Percentiles rank a stretch among this genome's conserved stretches.
Evolutionary conservation across 2,113 vertebrate genomes (phyloP).

Genomic region (Girardinichthys multiradiatus): DNA sequence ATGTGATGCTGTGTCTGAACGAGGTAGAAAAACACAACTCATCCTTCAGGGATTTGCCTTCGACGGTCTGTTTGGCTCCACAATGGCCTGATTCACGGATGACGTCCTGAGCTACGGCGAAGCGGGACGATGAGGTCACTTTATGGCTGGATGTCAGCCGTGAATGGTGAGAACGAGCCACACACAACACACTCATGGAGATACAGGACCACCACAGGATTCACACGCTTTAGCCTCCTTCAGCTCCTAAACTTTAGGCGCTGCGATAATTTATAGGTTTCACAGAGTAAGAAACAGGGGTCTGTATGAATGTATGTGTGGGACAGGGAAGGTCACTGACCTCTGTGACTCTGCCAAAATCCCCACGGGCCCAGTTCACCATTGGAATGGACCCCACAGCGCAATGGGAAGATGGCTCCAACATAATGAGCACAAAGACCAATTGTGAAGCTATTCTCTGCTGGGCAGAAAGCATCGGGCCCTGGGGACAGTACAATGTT

Average conservation of each 20-base stretch:
- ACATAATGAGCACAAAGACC: constrained; percentile 82
- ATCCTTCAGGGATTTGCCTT: constrained; percentile 62
- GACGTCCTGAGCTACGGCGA: constrained; percentile 55
- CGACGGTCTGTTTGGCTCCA: constrained; percentile 45
- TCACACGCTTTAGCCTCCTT: constrained; percentile 62
- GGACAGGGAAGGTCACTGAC: constrained; percentile 73
- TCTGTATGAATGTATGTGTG: constrained; percentile 52
- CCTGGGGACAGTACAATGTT: constrained; percentile 77
- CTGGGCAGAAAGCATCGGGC: constrained; percentile 72
- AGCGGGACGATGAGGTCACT: constrained; percentile 75
- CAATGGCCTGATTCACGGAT: constrained; percentile 78
- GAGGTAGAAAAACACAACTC: constrained; percentile 58
- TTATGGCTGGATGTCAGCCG: constrained; percentile 64
- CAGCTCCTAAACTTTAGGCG: constrained; percentile 57
- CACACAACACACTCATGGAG: constrained; percentile 18
- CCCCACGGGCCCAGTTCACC: constrained; percentile 82
- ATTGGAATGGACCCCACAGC: constrained; percentile 80
- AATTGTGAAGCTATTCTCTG: constrained; percentile 80
- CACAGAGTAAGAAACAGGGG: constrained; percentile 52
- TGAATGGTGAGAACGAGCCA: constrained; percentile 67
- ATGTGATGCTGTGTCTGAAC: constrained; percentile 14
- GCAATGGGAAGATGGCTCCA: constrained; percentile 82
- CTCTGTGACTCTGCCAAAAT: constrained; percentile 82
- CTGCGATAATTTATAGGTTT: constrained; percentile 77
- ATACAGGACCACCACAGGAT: constrained; percentile 60